phyloP scores from a whole-genome alignment of 2,888 invertebrate genomes.

The Ferrisia virgata region DNA sequence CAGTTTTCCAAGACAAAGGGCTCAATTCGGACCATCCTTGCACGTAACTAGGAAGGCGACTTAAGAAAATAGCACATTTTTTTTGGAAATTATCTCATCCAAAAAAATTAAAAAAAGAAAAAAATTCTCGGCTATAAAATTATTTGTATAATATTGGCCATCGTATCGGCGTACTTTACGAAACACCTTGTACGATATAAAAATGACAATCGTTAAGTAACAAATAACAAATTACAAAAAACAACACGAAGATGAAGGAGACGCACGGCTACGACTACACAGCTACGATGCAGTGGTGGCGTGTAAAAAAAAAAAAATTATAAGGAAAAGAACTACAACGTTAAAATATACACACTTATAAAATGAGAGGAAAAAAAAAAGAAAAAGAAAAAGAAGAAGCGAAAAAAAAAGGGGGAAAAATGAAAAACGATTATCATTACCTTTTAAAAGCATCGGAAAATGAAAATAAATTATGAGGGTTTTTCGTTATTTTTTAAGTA shows the following conservation, averaged over 20 bases:
- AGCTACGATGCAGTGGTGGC: too few relatives aligned
- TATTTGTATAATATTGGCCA: too few relatives aligned
- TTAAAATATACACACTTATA: neutral
- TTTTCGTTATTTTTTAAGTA: conserved; percentile 46
- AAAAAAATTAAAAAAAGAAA: too few relatives aligned
- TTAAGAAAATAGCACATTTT: too few relatives aligned
- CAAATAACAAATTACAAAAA: conserved; percentile 41
- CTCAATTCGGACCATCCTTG: too few relatives aligned
- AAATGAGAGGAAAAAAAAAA: too few relatives aligned
- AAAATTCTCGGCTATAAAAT: too few relatives aligned
- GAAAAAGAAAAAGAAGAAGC: neutral
- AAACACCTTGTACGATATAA: conserved; percentile 4
- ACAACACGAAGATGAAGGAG: too few relatives aligned
- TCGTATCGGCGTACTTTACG: neutral
- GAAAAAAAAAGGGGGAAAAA: conserved; percentile 36
- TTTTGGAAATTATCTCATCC: too few relatives aligned
- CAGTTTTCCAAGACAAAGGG: too few relatives aligned
- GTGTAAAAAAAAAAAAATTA: conserved; percentile 4
- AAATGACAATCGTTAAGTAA: conserved; percentile 38
- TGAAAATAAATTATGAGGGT: conserved; percentile 45
- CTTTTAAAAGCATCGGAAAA: conserved; percentile 45
- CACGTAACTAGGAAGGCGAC: too few relatives aligned
- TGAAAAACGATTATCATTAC: conserved; percentile 45
- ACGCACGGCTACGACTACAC: too few relatives aligned
- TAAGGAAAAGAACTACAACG: neutral